Conservation (phyloP, 2,888 invertebrate species). For the Actias luna region DNA sequence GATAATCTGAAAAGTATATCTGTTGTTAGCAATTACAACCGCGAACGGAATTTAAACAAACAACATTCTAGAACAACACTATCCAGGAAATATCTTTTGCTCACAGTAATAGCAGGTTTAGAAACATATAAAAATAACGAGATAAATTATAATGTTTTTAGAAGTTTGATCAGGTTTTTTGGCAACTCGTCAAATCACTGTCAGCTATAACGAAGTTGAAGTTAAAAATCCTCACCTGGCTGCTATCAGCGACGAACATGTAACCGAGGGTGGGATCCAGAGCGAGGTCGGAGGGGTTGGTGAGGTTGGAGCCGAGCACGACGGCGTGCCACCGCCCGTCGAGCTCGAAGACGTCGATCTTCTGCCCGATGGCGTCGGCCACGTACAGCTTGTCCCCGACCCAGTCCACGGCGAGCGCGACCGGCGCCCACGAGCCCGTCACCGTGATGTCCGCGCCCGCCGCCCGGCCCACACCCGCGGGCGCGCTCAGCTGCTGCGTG, state of each 20-base stretch:
- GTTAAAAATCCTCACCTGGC: constrained; percentile 87
- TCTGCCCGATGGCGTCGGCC: constrained; percentile 95
- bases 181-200: too few species aligned
- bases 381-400: constrained; percentile 97
- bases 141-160: too few species aligned
- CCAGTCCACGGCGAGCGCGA: constrained; percentile 97
- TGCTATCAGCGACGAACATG: constrained; percentile 93
- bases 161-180: too few species aligned
- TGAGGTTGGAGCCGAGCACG: constrained; percentile 94
- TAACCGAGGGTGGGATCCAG: constrained; percentile 95
- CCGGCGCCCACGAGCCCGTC: constrained; percentile 94
- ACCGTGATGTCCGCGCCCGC: constrained; percentile 86
- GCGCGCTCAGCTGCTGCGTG: constrained; percentile 78
- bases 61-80: too few species aligned
- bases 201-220: too few species aligned
- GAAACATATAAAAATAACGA: too few species aligned
- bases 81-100: too few species aligned
- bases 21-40: too few species aligned
- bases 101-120: too few species aligned
- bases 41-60: too few species aligned
- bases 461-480: constrained; percentile 65
- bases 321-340: constrained; percentile 94
- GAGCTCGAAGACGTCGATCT: constrained; percentile 95
- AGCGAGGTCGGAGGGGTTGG: constrained; percentile 94
- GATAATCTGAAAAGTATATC: constrained; percentile 76